Conservation (phyloP, 2,797 vertebrate genomes). For the Anisognathus igniventris region DNA sequence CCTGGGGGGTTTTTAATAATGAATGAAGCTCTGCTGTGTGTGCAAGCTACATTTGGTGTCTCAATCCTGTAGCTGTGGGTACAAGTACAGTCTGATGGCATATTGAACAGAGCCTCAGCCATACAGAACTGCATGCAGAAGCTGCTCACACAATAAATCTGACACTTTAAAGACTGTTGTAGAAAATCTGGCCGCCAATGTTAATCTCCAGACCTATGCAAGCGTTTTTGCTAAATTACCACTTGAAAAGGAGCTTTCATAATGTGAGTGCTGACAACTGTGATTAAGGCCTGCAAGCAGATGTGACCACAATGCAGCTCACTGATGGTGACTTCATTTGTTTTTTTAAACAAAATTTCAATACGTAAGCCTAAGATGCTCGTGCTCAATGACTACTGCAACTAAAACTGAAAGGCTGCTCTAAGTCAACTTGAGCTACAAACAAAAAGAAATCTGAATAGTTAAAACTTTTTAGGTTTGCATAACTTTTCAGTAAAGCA, state of each 20-base stretch:
- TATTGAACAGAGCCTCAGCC: not conserved
- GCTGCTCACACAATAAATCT: not conserved
- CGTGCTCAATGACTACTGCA: not conserved
- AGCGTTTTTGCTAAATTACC: slow-evolving; percentile 54
- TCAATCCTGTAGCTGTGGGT: not conserved
- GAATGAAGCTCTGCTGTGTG: not conserved
- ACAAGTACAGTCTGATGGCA: not conserved
- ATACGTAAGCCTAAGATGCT: not conserved
- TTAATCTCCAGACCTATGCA: slow-evolving; percentile 45
- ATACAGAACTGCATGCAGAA: not conserved
- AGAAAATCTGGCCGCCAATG: not conserved
- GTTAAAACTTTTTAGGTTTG: not conserved
- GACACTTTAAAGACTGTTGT: not conserved
- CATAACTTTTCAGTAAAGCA: not conserved
- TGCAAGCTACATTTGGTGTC: not conserved
- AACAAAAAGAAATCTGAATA: not conserved
- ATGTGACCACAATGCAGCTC: slow-evolving; percentile 39
- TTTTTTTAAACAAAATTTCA: slow-evolving; percentile 29
- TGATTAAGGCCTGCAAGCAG: slow-evolving; percentile 53
- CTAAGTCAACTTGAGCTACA: not conserved
- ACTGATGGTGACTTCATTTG: slow-evolving; percentile 37
- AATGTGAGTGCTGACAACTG: slow-evolving; percentile 44
- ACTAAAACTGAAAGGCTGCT: not conserved
- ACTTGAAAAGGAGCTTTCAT: slow-evolving; percentile 52
- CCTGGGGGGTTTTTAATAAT: not conserved